A percentile compares a stretch with the other conserved stretches of the same genome.
Evolutionary conservation across 92 coral and sea anemone species (phyloP).

Genomic region (Isaurus tuberculatus): DNA sequence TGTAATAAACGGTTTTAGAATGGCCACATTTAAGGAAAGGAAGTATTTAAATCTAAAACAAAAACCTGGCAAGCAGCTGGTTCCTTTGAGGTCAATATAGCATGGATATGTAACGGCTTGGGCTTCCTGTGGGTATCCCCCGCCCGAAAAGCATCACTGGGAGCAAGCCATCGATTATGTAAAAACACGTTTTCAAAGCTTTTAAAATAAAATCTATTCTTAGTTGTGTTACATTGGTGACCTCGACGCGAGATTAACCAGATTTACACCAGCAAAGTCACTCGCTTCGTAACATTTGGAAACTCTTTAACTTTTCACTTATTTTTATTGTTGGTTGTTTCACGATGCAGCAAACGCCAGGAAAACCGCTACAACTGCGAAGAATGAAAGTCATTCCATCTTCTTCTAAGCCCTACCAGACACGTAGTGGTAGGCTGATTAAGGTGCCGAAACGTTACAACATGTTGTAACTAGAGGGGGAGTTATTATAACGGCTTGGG

Average conservation of each 20-base stretch:
- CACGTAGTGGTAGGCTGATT: neutral
- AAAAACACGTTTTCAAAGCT: neutral
- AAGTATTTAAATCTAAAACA: no score
- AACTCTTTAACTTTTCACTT: neutral
- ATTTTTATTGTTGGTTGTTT: neutral
- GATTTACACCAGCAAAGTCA: neutral
- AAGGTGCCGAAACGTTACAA: neutral
- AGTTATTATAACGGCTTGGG: neutral
- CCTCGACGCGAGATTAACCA: neutral
- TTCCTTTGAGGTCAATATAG: no score
- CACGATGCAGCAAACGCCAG: neutral
- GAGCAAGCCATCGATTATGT: neutral
- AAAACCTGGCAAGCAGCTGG: no score
- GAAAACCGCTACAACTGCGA: neutral
- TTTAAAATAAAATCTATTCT: neutral
- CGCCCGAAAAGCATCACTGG: neutral
- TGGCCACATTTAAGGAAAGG: no score
- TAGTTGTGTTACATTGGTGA: neutral
- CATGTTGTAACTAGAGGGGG: neutral
- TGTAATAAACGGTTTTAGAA: no score
- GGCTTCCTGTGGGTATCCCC: neutral
- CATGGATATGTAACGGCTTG: slow-evolving; percentile 4
- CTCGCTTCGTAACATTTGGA: neutral
- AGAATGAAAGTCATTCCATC: neutral
- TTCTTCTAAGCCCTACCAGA: neutral